Conservation (phyloP, 2,888 invertebrate species). For the Camponotus fellah region DNA sequence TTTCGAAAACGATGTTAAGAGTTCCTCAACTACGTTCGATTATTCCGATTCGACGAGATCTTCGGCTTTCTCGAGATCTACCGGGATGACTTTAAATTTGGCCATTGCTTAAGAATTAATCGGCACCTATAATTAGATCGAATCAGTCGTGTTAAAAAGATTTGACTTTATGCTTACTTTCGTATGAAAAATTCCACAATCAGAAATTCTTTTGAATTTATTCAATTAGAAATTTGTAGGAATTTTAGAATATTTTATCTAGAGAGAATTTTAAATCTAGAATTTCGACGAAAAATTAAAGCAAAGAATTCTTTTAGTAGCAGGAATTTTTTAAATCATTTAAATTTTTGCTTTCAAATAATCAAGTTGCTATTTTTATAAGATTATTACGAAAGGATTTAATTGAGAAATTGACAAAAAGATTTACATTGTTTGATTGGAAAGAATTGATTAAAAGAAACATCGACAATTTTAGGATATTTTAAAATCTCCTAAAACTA, state of each 20-base stretch:
- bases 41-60: constrained; percentile 74
- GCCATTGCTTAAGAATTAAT: constrained; percentile 76
- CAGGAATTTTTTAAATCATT: background rate
- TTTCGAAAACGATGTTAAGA: constrained; percentile 70
- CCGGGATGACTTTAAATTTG: constrained; percentile 79
- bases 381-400: background rate
- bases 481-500: constrained; percentile 5
- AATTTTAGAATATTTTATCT: background rate
- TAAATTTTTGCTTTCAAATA: background rate
- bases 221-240: background rate
- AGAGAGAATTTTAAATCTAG: background rate
- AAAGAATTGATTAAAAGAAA: background rate
- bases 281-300: background rate
- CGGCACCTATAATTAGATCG: background rate
- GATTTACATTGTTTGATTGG: background rate
- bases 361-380: background rate
- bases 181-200: background rate
- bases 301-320: background rate
- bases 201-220: background rate
- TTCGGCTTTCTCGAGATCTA: constrained; percentile 81
- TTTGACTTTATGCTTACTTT: background rate
- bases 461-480: no score
- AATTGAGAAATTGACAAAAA: constrained; percentile 11
- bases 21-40: constrained; percentile 64
- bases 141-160: background rate